Evolutionary conservation across 2,888 invertebrate genomes (phyloP).

Genomic region (Megalurothrips usitatus): DNA sequence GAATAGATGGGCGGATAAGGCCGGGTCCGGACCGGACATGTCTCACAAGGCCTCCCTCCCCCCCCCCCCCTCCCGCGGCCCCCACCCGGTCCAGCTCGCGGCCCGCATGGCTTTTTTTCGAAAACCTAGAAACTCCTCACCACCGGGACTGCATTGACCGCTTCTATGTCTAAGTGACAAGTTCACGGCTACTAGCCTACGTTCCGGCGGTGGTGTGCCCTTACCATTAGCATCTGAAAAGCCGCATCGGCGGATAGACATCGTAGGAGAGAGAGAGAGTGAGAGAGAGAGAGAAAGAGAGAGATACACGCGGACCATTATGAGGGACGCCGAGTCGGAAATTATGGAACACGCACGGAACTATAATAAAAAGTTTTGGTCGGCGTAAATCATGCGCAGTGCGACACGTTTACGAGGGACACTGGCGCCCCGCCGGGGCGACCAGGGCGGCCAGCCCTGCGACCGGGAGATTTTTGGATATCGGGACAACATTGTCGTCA

Average conservation of each 20-base stretch:
- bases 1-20: constrained; percentile 8
- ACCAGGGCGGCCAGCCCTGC: not conserved
- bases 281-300: too few species aligned
- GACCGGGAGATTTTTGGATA: not conserved
- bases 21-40: not conserved
- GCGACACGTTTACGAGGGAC: not conserved
- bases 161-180: constrained; percentile 4
- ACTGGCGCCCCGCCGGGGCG: not conserved
- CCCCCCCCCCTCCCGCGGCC: not conserved
- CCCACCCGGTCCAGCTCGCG: too few species aligned
- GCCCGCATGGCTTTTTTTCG: not conserved
- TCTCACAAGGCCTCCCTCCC: not conserved
- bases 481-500: too few species aligned
- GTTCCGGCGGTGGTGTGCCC: not conserved
- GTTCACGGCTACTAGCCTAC: not conserved
- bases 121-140: not conserved
- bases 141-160: not conserved
- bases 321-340: not conserved
- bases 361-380: not conserved
- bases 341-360: too few species aligned
- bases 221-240: constrained; percentile 7
- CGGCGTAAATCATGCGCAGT: not conserved
- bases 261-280: too few species aligned
- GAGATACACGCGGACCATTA: too few species aligned
- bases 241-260: too few species aligned